These are phyloP conservation scores for Spicauda simplicius DNA, from an alignment of 2,888 invertebrate genomes.

Conservation along the genomic window DNA sequence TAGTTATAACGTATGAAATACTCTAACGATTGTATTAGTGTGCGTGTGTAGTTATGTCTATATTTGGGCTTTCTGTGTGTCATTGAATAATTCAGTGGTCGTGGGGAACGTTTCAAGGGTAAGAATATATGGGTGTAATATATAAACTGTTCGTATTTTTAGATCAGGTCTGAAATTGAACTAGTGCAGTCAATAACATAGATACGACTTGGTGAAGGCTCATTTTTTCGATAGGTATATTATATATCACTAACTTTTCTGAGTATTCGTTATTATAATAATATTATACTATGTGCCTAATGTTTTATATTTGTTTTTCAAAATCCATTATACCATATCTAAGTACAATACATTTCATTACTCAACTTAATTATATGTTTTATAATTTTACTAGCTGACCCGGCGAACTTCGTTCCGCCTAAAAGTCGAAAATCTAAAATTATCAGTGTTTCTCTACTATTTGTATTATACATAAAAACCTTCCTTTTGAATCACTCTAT, in stretches of 20 bases:
- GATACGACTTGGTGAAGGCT: conserved; percentile 27
- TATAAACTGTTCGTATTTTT: conserved; percentile 49
- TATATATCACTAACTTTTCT: not conserved
- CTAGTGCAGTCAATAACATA: conserved; percentile 61
- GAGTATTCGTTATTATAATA: no score
- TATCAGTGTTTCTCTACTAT: no score
- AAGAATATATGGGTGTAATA: conserved; percentile 73
- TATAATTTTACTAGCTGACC: no score
- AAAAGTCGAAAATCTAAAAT: no score
- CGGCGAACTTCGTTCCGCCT: no score
- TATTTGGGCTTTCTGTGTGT: conserved; percentile 81
- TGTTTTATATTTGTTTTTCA: no score
- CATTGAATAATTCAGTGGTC: conserved; percentile 83
- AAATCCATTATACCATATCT: no score
- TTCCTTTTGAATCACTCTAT: no score
- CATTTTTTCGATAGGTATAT: not conserved
- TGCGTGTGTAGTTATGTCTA: conserved; percentile 74
- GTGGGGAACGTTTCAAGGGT: conserved; percentile 82
- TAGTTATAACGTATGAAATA: conserved; percentile 62
- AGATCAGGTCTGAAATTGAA: conserved; percentile 45
- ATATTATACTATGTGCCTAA: no score
- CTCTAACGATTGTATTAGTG: conserved; percentile 53
- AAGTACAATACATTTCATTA: no score
- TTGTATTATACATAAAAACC: no score
- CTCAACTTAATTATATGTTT: no score